These are phyloP conservation scores for Onthophagus sagittarius DNA, from an alignment of 2,888 invertebrate species.

Conservation along the genomic window DNA sequence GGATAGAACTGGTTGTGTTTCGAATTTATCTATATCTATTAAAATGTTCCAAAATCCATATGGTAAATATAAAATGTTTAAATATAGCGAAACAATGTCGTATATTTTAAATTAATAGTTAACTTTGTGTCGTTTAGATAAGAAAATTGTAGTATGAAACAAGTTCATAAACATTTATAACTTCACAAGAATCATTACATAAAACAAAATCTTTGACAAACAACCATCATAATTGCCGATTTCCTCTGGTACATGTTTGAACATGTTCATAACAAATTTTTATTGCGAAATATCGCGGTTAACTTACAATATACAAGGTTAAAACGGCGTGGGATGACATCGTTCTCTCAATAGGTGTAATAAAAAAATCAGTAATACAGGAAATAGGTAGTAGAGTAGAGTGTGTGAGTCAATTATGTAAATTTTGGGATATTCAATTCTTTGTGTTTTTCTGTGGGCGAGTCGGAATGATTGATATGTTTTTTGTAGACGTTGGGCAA, in stretches of 20 bases:
- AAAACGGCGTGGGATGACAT: not conserved
- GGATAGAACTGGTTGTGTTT: too few relatives aligned
- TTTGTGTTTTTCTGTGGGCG: not conserved
- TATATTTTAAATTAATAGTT: too few relatives aligned
- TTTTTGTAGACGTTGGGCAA: not conserved
- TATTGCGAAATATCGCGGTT: not conserved
- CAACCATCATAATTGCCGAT: not conserved
- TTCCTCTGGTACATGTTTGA: not conserved
- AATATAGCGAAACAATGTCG: too few relatives aligned
- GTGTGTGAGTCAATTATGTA: not conserved
- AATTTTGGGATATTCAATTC: not conserved
- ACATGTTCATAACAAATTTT: not conserved
- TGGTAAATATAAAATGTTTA: too few relatives aligned
- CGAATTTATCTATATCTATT: too few relatives aligned
- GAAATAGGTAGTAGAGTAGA: not conserved
- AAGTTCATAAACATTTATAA: too few relatives aligned
- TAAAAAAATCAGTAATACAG: not conserved
- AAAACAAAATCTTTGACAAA: not conserved
- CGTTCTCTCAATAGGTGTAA: not conserved
- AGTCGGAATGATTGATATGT: not conserved
- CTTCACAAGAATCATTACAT: not conserved
- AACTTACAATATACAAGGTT: not conserved
- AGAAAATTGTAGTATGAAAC: too few relatives aligned
- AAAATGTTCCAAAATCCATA: too few relatives aligned
- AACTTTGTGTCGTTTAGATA: too few relatives aligned